phyloP scores from a whole-genome alignment of 2,888 invertebrate species.

The Calliopum simillimum region DNA sequence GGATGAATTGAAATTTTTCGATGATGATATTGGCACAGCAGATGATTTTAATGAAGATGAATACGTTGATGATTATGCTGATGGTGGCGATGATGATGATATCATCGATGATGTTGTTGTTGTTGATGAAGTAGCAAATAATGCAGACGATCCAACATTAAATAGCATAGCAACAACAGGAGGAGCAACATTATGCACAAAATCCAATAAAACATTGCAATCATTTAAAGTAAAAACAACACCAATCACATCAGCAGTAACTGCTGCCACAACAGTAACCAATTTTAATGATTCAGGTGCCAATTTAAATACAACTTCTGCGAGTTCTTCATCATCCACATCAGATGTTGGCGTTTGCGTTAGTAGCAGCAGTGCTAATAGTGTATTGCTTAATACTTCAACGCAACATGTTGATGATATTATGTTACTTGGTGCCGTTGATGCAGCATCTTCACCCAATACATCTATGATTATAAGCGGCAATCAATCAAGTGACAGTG shows the following conservation, averaged over 20 bases:
- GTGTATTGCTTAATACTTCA: conserved; percentile 51
- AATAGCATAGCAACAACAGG: conserved; percentile 28
- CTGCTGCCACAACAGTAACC: conserved; percentile 34
- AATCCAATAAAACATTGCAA: conserved; percentile 32
- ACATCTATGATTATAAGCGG: conserved; percentile 50
- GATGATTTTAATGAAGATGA: conserved; percentile 9
- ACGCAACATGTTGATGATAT: conserved; percentile 50
- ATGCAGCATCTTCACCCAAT: conserved; percentile 59
- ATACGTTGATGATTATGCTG: not conserved
- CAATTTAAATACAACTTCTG: conserved; percentile 44
- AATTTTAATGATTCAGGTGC: conserved; percentile 59
- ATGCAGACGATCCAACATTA: not conserved
- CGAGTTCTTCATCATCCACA: conserved; percentile 37
- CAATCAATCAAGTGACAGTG: conserved; percentile 62
- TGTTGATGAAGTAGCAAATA: conserved; percentile 27
- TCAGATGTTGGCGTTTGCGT: conserved; percentile 45
- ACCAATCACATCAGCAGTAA: conserved; percentile 38
- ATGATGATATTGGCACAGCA: conserved; percentile 46
- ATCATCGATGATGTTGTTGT: conserved; percentile 28
- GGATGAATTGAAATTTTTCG: conserved; percentile 64
- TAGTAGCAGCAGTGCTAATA: not conserved
- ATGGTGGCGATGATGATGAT: conserved; percentile 30
- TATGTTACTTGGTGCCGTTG: conserved; percentile 51
- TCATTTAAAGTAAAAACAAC: conserved; percentile 33
- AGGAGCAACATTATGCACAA: conserved; percentile 13